A percentile compares a stretch with the other conserved stretches of the same genome.
Conservation (phyloP, 2,888 invertebrate species). For the Chloroclysta siterata region DNA sequence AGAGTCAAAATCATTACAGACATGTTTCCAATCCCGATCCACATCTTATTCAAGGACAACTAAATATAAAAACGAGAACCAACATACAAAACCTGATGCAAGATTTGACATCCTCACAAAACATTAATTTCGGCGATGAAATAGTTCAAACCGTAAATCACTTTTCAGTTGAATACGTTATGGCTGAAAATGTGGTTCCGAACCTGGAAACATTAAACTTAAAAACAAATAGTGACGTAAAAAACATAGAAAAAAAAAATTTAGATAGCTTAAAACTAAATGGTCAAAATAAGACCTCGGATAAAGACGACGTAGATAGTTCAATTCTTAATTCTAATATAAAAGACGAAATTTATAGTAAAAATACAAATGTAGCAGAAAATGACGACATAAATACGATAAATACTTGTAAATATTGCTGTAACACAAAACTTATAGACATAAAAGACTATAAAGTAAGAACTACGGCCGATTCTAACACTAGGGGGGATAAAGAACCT, state of each 20-base stretch:
- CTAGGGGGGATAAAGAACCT: constrained; percentile 33
- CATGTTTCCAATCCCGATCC: constrained; percentile 45
- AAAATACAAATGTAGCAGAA: constrained; percentile 9
- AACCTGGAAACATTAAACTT: constrained; percentile 10
- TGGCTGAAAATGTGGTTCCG: constrained; percentile 22
- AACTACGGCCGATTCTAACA: constrained; percentile 52
- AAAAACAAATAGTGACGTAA: constrained; percentile 6
- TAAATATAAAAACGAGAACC: constrained; percentile 36
- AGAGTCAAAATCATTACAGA: constrained; percentile 76
- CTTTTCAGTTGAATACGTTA: constrained; percentile 68
- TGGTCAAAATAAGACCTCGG: neutral
- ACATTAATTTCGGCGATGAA: constrained; percentile 58
- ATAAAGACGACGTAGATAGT: constrained; percentile 11
- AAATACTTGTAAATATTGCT: constrained; percentile 62
- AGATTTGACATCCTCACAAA: constrained; percentile 65
- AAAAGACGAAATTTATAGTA: constrained; percentile 7
- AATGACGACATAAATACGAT: constrained; percentile 30
- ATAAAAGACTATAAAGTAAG: constrained; percentile 55
- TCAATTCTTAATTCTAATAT: constrained; percentile 22
- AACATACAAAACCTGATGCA: constrained; percentile 63
- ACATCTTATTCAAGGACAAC: constrained; percentile 49
- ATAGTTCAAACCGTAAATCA: constrained; percentile 65
- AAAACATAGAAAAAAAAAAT: constrained; percentile 2
- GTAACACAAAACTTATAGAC: constrained; percentile 45
- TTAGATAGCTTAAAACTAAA: constrained; percentile 12